Conservation (phyloP, 2,797 vertebrate genomes). For the Alauda arvensis region DNA sequence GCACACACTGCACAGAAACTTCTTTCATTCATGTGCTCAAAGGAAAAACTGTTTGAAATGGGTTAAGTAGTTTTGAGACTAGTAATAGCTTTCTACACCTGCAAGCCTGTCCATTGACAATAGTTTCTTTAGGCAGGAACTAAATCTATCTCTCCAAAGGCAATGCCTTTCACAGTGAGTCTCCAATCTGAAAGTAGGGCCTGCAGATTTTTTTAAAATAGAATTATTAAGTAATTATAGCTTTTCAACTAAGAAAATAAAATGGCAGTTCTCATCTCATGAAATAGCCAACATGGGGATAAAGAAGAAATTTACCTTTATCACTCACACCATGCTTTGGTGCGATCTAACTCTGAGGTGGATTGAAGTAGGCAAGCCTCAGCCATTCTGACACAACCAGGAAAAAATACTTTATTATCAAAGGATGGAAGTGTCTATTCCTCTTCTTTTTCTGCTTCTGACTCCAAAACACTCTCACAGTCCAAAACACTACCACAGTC, state of each 20-base stretch:
- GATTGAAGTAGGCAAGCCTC: not conserved
- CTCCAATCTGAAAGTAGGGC: not conserved
- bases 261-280: not conserved
- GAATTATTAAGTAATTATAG: not conserved
- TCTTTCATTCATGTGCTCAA: not conserved
- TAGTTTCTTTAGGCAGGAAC: not conserved
- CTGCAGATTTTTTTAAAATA: not conserved
- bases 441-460: not conserved
- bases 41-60: not conserved
- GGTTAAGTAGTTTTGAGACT: not conserved
- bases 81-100: not conserved
- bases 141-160: not conserved
- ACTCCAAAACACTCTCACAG: not conserved
- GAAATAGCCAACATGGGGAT: not conserved
- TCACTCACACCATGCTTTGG: not conserved
- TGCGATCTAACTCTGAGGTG: not conserved
- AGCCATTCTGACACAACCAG: not conserved
- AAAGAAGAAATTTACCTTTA: not conserved
- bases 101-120: not conserved
- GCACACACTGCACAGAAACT: not conserved
- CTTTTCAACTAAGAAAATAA: not conserved
- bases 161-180: not conserved
- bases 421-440: not conserved
- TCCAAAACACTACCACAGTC: not conserved
- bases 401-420: not conserved